These are phyloP conservation scores for Lasiurus borealis DNA, from an alignment of 2,113 vertebrate species.

Conservation along the genomic window DNA sequence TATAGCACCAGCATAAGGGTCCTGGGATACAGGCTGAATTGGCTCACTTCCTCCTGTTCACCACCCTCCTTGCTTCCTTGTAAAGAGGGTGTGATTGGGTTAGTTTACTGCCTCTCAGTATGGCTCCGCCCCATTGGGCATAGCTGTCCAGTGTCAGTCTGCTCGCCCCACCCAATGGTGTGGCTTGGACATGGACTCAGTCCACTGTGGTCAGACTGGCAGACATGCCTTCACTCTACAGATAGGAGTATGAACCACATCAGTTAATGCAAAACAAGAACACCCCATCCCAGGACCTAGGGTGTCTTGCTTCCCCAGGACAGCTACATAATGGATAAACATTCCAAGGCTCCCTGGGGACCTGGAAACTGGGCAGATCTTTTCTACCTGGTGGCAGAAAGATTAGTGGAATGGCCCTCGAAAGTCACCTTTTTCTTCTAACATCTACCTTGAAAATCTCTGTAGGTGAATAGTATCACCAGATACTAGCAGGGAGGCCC, in stretches of 20 bases:
- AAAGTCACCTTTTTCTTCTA: not conserved
- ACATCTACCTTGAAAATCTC: not conserved
- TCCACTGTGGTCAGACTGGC: not conserved
- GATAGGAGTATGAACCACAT: not conserved
- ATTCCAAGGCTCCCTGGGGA: not conserved
- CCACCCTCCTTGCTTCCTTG: not conserved
- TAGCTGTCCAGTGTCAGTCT: not conserved
- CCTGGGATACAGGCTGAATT: not conserved
- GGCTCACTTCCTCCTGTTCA: not conserved
- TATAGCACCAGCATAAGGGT: not conserved
- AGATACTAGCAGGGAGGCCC: not conserved
- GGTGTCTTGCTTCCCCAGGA: not conserved
- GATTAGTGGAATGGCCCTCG: not conserved
- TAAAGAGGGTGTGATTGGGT: not conserved
- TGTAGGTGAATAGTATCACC: not conserved
- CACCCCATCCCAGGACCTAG: not conserved
- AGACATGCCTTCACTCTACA: not conserved
- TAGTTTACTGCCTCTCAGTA: not conserved
- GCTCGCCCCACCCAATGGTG: not conserved
- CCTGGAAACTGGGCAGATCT: not conserved
- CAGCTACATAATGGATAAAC: not conserved
- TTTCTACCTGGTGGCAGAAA: not conserved
- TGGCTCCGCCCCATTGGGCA: rapidly evolving
- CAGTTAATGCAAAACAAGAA: not conserved
- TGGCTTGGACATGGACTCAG: not conserved